Percentiles rank a stretch among this genome's conserved stretches.
phyloP scores from a whole-genome alignment of 2,888 invertebrate genomes.

The Latrodectus elegans region DNA sequence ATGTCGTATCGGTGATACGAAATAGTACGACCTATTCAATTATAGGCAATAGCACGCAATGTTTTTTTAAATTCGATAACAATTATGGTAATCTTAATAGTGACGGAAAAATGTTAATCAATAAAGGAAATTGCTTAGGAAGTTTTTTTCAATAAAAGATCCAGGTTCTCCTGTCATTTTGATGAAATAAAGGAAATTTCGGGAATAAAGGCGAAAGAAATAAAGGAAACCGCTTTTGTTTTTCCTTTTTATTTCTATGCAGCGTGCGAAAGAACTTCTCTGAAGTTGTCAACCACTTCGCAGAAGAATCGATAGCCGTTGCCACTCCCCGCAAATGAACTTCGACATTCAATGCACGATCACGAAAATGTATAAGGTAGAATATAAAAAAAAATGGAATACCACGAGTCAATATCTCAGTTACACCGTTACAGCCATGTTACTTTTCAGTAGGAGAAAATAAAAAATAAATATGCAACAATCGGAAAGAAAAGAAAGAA shows the following conservation, averaged over 20 bases:
- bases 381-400: not conserved
- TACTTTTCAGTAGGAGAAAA: not conserved
- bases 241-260: not conserved
- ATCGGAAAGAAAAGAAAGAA: slow-evolving; percentile 19
- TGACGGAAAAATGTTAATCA: too few relatives aligned
- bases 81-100: too few relatives aligned
- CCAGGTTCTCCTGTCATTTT: too few relatives aligned
- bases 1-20: too few relatives aligned
- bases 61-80: too few relatives aligned
- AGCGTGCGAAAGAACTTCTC: not conserved
- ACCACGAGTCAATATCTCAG: slow-evolving; percentile 37
- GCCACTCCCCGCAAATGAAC: slow-evolving; percentile 2
- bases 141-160: too few relatives aligned
- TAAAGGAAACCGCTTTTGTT: not conserved
- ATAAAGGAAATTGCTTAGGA: too few relatives aligned
- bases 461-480: not conserved
- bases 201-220: too few relatives aligned
- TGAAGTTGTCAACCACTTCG: not conserved
- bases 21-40: too few relatives aligned
- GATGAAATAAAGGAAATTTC: too few relatives aligned
- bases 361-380: not conserved
- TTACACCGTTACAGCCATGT: slow-evolving; percentile 22
- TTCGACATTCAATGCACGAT: slow-evolving; percentile 18
- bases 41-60: too few relatives aligned
- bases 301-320: slow-evolving; percentile 8